Conservation (phyloP, 2,888 invertebrate species). For the Teleogryllus oceanicus region DNA sequence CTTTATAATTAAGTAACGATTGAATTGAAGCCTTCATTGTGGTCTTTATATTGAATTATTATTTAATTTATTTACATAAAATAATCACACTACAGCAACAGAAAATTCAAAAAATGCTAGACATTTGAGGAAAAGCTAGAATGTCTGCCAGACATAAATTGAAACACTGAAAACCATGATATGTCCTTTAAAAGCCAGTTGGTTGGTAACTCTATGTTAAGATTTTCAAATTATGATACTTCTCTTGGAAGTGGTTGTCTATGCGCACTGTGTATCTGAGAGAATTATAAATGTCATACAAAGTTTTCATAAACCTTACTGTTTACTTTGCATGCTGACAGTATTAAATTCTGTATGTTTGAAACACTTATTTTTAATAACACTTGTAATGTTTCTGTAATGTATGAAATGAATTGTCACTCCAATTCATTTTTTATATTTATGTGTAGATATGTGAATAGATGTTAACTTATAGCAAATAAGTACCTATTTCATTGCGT, state of each 20-base stretch:
- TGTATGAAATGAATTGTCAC: background rate
- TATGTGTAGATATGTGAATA: background rate
- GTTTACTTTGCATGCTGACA: background rate
- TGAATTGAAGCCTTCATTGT: no score
- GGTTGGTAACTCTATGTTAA: background rate
- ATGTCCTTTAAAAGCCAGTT: background rate
- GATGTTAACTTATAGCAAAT: background rate
- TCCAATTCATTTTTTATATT: background rate
- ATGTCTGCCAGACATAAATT: no score
- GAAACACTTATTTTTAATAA: constrained; percentile 10
- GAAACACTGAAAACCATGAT: no score
- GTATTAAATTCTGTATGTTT: constrained; percentile 9
- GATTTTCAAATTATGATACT: background rate
- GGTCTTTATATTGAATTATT: no score
- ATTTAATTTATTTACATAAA: no score
- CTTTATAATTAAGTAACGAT: no score
- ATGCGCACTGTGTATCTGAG: background rate
- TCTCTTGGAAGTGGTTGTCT: background rate
- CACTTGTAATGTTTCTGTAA: background rate
- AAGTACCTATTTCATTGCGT: no score
- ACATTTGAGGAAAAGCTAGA: no score
- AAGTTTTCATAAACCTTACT: background rate
- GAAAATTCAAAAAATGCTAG: no score
- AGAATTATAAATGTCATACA: background rate
- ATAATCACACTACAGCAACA: no score